Evolutionary conservation across 2,888 invertebrate genomes (phyloP), one percentile per base, ranked within the genome.

Genomic region (Drosophila anceps): DNA sequence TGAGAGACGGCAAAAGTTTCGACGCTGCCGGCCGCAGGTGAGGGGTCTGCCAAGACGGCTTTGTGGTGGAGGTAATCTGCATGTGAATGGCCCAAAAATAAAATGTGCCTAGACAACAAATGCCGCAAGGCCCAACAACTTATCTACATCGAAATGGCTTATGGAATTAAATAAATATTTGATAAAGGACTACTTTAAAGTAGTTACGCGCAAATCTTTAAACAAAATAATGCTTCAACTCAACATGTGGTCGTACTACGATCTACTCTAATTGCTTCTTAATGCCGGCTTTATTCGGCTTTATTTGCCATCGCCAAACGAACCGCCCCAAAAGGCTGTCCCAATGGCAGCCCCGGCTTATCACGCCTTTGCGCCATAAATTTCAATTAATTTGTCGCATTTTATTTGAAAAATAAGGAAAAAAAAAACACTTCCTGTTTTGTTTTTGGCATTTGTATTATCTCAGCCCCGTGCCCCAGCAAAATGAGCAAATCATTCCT

Each of bases 381-480:
- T 85, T 81, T 74, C 87, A 85, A 85, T 85, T 89, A 79, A 86
- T 84, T 88, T 84, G 81, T 83, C 81, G 74, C 69, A 80, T 88
- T 85, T 78, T 75, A 75, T 88, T 69, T 72, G 55, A 12, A 46
- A 62, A 31, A 9, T 10, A 4, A 4, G 4, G 24, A 4, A 6
- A 67, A 8, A 27, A 4, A 43, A 68, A 75, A 75, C 77, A 67
- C 65, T 74, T 71, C 50, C 58, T 73, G 15, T 51, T 48, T 33
- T 58, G 29, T 69, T 62, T 50, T 31, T 12, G 24, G 24, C 18
- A 10, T 73, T 69, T 63, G 58, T 70, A 63, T 70, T 75, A 69
- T 73, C 73, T 77, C 31, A 53, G 46, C 62, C 18, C 62, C 18
- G 59, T 66, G 65, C 41, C 43, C 29, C 46, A 31, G 64, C 57